A percentile compares a stretch with the other conserved stretches of the same genome.
These are phyloP conservation scores for Acrocyrtus sp. DNA, from an alignment of 2,888 invertebrate genomes.

Conservation along the genomic window DNA sequence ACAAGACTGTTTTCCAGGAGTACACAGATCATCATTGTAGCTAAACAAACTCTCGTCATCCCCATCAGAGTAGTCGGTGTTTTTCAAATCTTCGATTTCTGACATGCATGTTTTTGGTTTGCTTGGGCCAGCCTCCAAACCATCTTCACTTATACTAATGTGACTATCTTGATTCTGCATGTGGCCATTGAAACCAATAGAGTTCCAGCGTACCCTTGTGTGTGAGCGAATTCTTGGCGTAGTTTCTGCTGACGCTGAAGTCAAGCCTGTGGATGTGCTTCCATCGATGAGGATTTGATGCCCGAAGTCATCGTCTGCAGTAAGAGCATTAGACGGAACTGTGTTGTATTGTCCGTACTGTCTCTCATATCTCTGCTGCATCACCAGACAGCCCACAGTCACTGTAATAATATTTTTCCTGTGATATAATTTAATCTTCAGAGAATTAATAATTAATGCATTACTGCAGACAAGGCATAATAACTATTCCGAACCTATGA, in stretches of 20 bases:
- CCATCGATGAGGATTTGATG: constrained; percentile 50
- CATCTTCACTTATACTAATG: constrained; percentile 38
- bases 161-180: constrained; percentile 37
- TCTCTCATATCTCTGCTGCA: constrained; percentile 83
- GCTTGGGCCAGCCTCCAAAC: constrained; percentile 39
- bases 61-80: constrained; percentile 66
- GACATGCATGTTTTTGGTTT: constrained; percentile 47
- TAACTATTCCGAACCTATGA: constrained; percentile 74
- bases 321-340: constrained; percentile 42
- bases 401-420: no score
- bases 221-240: constrained; percentile 22
- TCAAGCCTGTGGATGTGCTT: constrained; percentile 38
- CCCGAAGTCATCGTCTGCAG: constrained; percentile 72
- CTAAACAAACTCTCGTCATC: constrained; percentile 67
- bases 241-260: constrained; percentile 8
- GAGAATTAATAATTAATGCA: neutral
- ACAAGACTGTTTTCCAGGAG: constrained; percentile 60
- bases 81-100: constrained; percentile 61
- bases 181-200: constrained; percentile 44
- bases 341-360: constrained; percentile 74
- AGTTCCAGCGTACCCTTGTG: neutral
- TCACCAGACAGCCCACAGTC: constrained; percentile 81
- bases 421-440: no score
- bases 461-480: no score
- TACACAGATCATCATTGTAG: constrained; percentile 61